phyloP scores from a whole-genome alignment of 1,140 invertebrate species.

The Drosophila busckii region DNA sequence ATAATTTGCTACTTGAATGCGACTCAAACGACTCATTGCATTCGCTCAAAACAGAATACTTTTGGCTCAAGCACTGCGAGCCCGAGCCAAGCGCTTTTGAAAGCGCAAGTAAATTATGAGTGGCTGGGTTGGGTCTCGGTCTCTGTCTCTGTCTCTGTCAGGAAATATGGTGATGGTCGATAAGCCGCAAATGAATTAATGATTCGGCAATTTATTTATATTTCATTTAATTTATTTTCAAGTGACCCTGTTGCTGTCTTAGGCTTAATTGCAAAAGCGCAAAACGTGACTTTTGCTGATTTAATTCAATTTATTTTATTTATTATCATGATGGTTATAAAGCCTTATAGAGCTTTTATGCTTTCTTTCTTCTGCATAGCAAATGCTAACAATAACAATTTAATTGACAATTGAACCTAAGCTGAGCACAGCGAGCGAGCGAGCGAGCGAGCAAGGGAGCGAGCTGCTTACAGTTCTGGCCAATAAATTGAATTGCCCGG shows the following conservation, averaged over 20 bases:
- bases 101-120: slow-evolving; percentile 17
- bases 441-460: too few relatives aligned
- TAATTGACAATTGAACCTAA: too few relatives aligned
- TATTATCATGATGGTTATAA: slow-evolving; percentile 35
- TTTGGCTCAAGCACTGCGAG: slow-evolving; percentile 23
- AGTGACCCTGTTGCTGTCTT: slow-evolving; percentile 30
- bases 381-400: too few relatives aligned
- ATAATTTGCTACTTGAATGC: slow-evolving; percentile 71
- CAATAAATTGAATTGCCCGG: too few relatives aligned
- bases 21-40: slow-evolving; percentile 27
- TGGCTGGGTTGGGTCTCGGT: slow-evolving; percentile 19
- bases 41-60: slow-evolving; percentile 22
- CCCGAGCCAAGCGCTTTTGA: slow-evolving; percentile 22
- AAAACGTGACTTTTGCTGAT: slow-evolving; percentile 57
- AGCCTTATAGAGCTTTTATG: too few relatives aligned
- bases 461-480: too few relatives aligned
- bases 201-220: slow-evolving; percentile 48
- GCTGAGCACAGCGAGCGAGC: too few relatives aligned
- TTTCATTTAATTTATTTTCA: slow-evolving; percentile 28
- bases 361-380: too few relatives aligned
- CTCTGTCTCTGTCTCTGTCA: too few relatives aligned
- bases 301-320: slow-evolving; percentile 46
- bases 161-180: slow-evolving; percentile 22
- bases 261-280: slow-evolving; percentile 25
- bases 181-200: slow-evolving; percentile 41